phyloP scores from a whole-genome alignment of 2,797 vertebrate species.

The Decapterus maruadsi region DNA sequence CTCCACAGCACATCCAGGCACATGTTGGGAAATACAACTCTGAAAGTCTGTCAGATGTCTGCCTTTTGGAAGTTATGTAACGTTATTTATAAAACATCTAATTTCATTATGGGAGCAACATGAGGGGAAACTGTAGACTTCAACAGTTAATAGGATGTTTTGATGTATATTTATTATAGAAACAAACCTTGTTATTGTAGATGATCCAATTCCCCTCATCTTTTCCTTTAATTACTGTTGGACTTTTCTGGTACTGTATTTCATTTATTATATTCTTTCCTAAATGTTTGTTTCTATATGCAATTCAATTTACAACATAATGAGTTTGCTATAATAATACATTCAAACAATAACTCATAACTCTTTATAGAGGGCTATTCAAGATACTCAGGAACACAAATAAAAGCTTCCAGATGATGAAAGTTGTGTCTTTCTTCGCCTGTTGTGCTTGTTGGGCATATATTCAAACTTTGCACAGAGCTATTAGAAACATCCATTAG shows the following conservation, averaged over 20 bases:
- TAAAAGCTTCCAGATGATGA: neutral
- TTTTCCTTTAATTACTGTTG: neutral
- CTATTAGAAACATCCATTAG: neutral
- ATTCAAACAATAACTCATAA: neutral
- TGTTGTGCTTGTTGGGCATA: neutral
- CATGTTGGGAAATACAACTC: neutral
- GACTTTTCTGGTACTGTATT: too few species aligned
- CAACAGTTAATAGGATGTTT: neutral
- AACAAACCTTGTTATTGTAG: neutral
- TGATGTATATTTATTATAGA: neutral
- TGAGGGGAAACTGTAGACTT: neutral
- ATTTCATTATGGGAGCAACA: neutral
- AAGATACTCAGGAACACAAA: neutral
- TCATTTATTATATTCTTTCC: neutral
- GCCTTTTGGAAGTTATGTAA: neutral
- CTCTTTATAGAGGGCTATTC: neutral
- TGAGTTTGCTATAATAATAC: neutral
- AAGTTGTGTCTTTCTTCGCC: neutral
- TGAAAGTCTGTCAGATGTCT: neutral
- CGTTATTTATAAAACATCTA: neutral
- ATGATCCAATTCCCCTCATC: neutral
- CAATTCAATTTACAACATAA: neutral
- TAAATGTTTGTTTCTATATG: neutral
- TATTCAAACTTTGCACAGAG: slow-evolving; percentile 5
- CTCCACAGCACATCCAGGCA: neutral